phyloP scores from a whole-genome alignment of 2,797 vertebrate genomes.

The Cossypha polioptera region DNA sequence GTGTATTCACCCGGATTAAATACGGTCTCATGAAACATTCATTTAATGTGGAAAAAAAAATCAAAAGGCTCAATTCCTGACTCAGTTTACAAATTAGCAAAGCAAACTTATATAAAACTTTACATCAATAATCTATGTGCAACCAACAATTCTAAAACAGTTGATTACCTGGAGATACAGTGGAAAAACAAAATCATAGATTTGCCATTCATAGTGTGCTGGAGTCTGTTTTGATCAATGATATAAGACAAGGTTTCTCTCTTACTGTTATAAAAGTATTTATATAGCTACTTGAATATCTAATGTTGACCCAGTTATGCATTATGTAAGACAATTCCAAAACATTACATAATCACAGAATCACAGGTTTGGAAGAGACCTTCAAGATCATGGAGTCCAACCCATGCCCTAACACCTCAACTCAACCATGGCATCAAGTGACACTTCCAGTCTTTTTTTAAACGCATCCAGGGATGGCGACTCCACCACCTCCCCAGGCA shows the following conservation, averaged over 20 bases:
- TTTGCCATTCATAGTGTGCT: not conserved
- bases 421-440: too few relatives aligned
- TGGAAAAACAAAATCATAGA: not conserved
- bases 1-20: not conserved
- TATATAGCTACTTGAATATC: not conserved
- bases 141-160: not conserved
- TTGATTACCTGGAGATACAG: not conserved
- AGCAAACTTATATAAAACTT: not conserved
- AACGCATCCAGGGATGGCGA: too few relatives aligned
- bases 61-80: not conserved
- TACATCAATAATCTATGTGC: not conserved
- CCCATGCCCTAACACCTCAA: too few relatives aligned
- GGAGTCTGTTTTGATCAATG: not conserved
- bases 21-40: not conserved
- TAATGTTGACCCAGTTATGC: not conserved
- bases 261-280: not conserved
- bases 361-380: too few relatives aligned
- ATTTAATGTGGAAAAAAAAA: not conserved
- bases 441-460: too few relatives aligned
- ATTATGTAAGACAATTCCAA: not conserved
- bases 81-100: not conserved
- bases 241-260: not conserved
- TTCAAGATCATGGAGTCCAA: too few relatives aligned
- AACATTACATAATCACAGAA: not conserved
- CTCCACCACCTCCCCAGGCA: too few relatives aligned